Conservation (phyloP, 2,888 invertebrate genomes). For the Argyresthia goedartella region DNA sequence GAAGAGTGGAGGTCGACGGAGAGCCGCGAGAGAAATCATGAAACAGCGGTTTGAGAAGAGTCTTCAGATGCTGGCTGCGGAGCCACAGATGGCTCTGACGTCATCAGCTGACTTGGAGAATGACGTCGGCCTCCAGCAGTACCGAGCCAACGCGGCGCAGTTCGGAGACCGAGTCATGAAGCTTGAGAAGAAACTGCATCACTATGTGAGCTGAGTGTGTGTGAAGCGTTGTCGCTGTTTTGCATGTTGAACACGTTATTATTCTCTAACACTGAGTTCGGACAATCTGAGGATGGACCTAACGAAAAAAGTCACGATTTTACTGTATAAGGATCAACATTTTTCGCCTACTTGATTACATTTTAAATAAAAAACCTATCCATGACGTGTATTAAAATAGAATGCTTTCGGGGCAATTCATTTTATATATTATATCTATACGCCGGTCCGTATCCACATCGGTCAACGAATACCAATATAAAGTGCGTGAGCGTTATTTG, state of each 20-base stretch:
- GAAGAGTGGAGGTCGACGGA: slow-evolving; percentile 34
- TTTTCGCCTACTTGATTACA: too few relatives aligned
- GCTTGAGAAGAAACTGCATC: slow-evolving; percentile 69
- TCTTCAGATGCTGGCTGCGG: slow-evolving; percentile 86
- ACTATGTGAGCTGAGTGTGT: slow-evolving; percentile 48
- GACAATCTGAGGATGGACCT: too few relatives aligned
- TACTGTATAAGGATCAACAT: too few relatives aligned
- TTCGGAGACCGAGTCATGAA: slow-evolving; percentile 88
- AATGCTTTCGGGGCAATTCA: too few relatives aligned
- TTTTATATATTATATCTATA: too few relatives aligned
- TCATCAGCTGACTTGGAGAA: slow-evolving; percentile 81
- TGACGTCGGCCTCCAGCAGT: slow-evolving; percentile 84
- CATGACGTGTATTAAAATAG: too few relatives aligned
- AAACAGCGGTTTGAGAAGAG: slow-evolving; percentile 89
- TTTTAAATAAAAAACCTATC: too few relatives aligned
- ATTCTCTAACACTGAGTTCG: neutral
- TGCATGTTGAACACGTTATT: slow-evolving; percentile 7
- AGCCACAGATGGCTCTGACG: slow-evolving; percentile 72
- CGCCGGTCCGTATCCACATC: too few relatives aligned
- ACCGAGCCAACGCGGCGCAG: slow-evolving; percentile 86
- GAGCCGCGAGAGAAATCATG: slow-evolving; percentile 72
- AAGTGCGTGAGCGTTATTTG: too few relatives aligned
- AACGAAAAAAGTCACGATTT: too few relatives aligned
- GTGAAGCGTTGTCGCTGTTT: slow-evolving; percentile 38
- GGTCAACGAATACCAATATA: too few relatives aligned